These are phyloP conservation scores for Plumapathes pennacea DNA, from an alignment of 92 coral and sea anemone species.

Conservation along the genomic window DNA sequence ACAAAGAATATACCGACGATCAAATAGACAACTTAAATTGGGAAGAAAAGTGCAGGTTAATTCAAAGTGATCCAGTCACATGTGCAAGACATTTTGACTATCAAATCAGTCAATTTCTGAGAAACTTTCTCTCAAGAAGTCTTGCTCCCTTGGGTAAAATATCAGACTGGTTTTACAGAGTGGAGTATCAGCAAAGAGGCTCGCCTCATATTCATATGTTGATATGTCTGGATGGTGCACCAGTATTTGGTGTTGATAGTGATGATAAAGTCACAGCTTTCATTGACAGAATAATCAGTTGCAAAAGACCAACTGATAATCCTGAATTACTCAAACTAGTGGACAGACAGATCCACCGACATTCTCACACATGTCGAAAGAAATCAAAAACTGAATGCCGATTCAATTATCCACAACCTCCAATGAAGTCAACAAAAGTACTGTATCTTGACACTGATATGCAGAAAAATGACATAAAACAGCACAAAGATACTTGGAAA, in stretches of 20 bases:
- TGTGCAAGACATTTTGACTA: conserved; percentile 13
- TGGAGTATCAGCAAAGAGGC: conserved; percentile 58
- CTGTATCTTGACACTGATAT: conserved; percentile 40
- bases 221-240: conserved; percentile 44
- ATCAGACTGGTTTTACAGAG: conserved; percentile 63
- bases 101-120: not conserved
- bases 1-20: conserved; percentile 1
- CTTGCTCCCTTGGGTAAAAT: too few relatives aligned
- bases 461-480: conserved; percentile 25
- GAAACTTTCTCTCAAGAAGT: too few relatives aligned
- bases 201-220: conserved; percentile 61
- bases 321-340: conserved; percentile 46
- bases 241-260: conserved; percentile 27
- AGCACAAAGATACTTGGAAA: conserved; percentile 52
- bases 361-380: conserved; percentile 53
- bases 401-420: conserved; percentile 52
- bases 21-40: conserved; percentile 4
- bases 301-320: conserved; percentile 39
- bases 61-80: not conserved
- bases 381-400: conserved; percentile 32
- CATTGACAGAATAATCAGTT: conserved; percentile 50
- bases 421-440: conserved; percentile 48
- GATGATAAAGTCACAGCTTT: conserved; percentile 49
- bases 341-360: conserved; percentile 40
- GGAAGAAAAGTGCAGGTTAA: conserved; percentile 1